Evolutionary conservation across 2,797 vertebrate species (phyloP), one percentile per base, ranked within the genome.

Genomic region (Petrocephalus sullivani): DNA sequence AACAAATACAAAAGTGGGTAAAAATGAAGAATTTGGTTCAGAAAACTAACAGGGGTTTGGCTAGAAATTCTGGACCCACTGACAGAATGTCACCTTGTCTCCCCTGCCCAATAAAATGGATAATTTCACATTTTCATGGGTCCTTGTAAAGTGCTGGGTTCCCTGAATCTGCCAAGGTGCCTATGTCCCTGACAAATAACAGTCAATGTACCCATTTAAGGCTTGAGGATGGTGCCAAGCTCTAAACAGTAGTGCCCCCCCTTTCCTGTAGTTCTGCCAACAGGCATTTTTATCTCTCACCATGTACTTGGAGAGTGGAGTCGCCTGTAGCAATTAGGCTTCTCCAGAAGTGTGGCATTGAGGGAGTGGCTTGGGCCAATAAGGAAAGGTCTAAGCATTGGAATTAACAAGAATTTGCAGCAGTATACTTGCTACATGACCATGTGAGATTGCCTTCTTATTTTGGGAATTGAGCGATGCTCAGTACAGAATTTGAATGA

Each of bases 401-500:
- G 81, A 83, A 83, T 58, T 87, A 23, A 64, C 53, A 87, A 87
- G 53, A 46, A 51, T 67, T 87, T 28, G 33, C 49, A 71, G 14
- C 12, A 33, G 60, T 87, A 88, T 87, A 90, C 90, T 86, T 89
- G 61, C 60, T 78, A 56, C 51, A 87, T 88, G 81, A 81, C 89
- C 85, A 86, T 83, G 46, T 81, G 81, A 87, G 87, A 88, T 89
- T 87, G 82, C 89, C 12, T 87, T 58, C 86, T 71, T 64, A 87
- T 61, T 88, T 88, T 89, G 60, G 93, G 91, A 95, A 93, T 92
- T 92, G 92, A 90, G 85, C 88, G 89, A 91, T 92, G 94, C 93
- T 94, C 93, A 92, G 93, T 91, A 92, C 90, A 90, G 95, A 96
- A 96, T 96, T 95, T 95, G 95, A 96, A 96, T 95, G 93, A 94